Evolutionary conservation across 2,888 invertebrate genomes (phyloP).

Genomic region (Holacanthella duospinosa): DNA sequence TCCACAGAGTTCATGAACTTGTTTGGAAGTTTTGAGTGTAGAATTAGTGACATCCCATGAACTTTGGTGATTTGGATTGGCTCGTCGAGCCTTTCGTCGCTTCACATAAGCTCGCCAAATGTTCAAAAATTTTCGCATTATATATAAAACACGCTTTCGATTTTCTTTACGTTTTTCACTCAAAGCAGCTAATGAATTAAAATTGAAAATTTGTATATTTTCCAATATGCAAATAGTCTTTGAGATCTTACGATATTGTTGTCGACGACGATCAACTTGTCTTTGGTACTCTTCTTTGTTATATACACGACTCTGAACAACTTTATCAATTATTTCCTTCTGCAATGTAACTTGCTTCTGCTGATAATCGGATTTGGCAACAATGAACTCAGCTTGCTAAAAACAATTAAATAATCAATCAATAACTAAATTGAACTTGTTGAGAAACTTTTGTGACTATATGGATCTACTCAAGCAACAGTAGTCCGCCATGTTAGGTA

Average conservation of each 20-base stretch:
- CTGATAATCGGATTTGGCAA: neutral
- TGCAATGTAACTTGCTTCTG: neutral
- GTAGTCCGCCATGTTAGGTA: too few relatives aligned
- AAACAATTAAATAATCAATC: neutral
- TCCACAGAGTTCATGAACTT: slow-evolving; percentile 22
- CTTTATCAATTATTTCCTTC: neutral
- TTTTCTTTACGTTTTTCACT: slow-evolving; percentile 17
- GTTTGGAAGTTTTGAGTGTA: slow-evolving; percentile 24
- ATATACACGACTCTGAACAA: neutral
- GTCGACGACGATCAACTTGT: neutral
- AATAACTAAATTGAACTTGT: too few relatives aligned
- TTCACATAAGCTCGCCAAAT: slow-evolving; percentile 24
- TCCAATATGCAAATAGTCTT: neutral
- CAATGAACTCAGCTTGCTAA: neutral
- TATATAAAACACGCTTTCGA: slow-evolving; percentile 11
- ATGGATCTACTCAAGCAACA: too few relatives aligned
- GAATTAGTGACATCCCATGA: slow-evolving; percentile 21
- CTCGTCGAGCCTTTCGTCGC: slow-evolving; percentile 18
- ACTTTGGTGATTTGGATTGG: slow-evolving; percentile 25
- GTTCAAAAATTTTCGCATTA: slow-evolving; percentile 20
- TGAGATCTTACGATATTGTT: neutral
- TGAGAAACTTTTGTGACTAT: too few relatives aligned
- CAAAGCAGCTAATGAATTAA: neutral
- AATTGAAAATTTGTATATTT: neutral
- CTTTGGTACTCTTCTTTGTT: neutral